These are phyloP conservation scores for Leptoclinus maculatus DNA, from an alignment of 2,797 vertebrate species.

Conservation along the genomic window DNA sequence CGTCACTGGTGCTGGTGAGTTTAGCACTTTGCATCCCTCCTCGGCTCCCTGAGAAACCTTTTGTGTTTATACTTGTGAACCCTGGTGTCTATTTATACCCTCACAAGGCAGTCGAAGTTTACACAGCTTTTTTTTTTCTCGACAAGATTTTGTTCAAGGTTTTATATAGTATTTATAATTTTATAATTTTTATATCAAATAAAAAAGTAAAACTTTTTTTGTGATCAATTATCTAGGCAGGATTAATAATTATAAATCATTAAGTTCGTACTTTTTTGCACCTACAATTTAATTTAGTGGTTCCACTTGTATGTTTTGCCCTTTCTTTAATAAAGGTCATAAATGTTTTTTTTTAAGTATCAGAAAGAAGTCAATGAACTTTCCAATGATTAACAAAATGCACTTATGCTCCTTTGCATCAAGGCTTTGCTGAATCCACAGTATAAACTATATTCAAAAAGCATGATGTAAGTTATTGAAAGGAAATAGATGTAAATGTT, in stretches of 20 bases:
- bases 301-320: background rate
- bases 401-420: slow-evolving; percentile 12
- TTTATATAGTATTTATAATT: background rate
- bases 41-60: slow-evolving; percentile 72
- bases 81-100: slow-evolving; percentile 70
- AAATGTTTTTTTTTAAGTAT: background rate
- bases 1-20: slow-evolving; percentile 82
- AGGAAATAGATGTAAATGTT: slow-evolving; percentile 23
- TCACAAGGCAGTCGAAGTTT: slow-evolving; percentile 8
- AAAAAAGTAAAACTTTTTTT: background rate
- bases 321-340: slow-evolving; percentile 10
- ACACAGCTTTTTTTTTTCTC: background rate
- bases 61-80: slow-evolving; percentile 74
- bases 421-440: slow-evolving; percentile 29
- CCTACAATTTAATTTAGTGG: background rate
- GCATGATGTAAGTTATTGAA: slow-evolving; percentile 29
- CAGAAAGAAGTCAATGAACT: slow-evolving; percentile 22
- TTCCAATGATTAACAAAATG: slow-evolving; percentile 22
- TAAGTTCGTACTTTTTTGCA: background rate
- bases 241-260: background rate
- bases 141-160: background rate
- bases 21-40: slow-evolving; percentile 64
- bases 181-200: slow-evolving; percentile 7
- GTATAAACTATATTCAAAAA: slow-evolving; percentile 29
- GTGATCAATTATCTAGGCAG: background rate